Conservation (phyloP, 1,140 invertebrate genomes). For the Maniola jurtina region DNA sequence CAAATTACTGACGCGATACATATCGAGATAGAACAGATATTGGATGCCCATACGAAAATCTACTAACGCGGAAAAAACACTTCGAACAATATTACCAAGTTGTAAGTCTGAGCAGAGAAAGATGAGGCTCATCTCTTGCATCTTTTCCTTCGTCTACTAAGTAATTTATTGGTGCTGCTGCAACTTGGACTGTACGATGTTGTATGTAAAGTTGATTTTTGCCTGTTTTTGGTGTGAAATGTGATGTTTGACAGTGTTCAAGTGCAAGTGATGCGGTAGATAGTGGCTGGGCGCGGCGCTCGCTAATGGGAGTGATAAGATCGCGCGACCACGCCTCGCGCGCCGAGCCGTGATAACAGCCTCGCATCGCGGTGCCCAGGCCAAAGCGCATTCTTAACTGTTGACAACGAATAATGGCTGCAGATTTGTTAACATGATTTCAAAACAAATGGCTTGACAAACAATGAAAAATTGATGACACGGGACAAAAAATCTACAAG, state of each 20-base stretch:
- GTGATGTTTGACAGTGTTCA: constrained; percentile 41
- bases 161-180: not conserved
- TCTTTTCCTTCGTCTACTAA: constrained; percentile 2
- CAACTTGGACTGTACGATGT: constrained; percentile 22
- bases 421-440: constrained; percentile 24
- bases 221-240: constrained; percentile 13
- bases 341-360: constrained; percentile 25
- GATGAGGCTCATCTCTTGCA: constrained; percentile 47
- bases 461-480: constrained; percentile 17
- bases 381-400: constrained; percentile 23
- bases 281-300: constrained; percentile 65
- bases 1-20: constrained; percentile 61
- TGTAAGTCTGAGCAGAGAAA: constrained; percentile 52
- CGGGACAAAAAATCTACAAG: not conserved
- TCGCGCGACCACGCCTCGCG: constrained; percentile 67
- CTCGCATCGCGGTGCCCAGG: constrained; percentile 6
- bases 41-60: constrained; percentile 42
- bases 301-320: constrained; percentile 72
- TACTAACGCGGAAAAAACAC: constrained; percentile 59
- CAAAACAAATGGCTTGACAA: constrained; percentile 18
- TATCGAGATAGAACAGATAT: constrained; percentile 43
- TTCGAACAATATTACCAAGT: constrained; percentile 47
- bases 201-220: constrained; percentile 29
- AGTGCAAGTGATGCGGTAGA: constrained; percentile 56
- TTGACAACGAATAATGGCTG: constrained; percentile 26